Evolutionary conservation across 2,113 vertebrate genomes (phyloP), one percentile per base, ranked within the genome.

Genomic region (Cromileptes altivelis): DNA sequence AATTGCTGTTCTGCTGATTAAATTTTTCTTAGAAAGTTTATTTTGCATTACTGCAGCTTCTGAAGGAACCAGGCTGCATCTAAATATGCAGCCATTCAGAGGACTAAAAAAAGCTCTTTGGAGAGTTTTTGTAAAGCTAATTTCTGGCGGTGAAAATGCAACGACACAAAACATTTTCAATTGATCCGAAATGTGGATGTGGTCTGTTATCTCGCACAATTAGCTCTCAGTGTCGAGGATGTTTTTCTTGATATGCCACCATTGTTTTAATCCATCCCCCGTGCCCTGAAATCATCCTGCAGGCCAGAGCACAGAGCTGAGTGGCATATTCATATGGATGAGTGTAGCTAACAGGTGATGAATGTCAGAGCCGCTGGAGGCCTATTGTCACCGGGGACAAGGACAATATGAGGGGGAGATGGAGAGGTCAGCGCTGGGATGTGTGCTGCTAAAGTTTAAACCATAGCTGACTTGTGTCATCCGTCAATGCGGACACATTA

Each of bases 281-380:
- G 9, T 67, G 61, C 77, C 83, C 89, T 65, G 61, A 45, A 86
- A 74, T 85, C 77, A n/a, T 63, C 82, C 91, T 86, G 83, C 78
- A 88, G 89, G 84, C 88, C 83, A 45, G 25, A 75, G 67, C 70
- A 68, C 30, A 30, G 70, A 61, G 17, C 33, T 70, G 80, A 76
- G 76, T 72, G 68, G 57, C 75, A 84, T 92, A 90, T 94, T 93
- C 87, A 94, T 93, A 93, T 91, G 91, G 84, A 90, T 90, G 85
- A 93, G 91, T 78, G 77, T 61, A 18, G 85, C 88, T 88, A 94
- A 93, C 91, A 91, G 93, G 94, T 93, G 93, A 95, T 92, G 91
- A 93, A 94, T 95, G 94, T 95, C 93, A 93, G 70, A 92, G 77
- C 85, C 27, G 60, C 88, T 87, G 91, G 94, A 90, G 89, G 86